Evolutionary conservation across 2,888 invertebrate species (phyloP).

Genomic region (Sphaerophoria taeniata): DNA sequence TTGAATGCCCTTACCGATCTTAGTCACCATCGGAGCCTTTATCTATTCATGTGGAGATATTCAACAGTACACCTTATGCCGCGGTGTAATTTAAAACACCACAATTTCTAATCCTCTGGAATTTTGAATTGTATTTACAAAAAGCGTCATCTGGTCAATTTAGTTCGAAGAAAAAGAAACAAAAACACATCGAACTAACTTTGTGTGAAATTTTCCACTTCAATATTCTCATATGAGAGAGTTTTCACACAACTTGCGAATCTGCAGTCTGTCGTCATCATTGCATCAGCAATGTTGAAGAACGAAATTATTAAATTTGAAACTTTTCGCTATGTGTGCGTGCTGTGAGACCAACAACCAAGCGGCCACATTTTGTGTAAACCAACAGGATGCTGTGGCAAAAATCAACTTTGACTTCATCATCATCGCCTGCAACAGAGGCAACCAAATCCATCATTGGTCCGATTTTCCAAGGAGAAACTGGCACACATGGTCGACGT

Average conservation of each 20-base stretch:
- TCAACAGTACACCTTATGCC: too few species aligned
- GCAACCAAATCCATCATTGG: conserved; percentile 44
- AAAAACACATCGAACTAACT: conserved; percentile 40
- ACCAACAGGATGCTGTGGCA: background rate
- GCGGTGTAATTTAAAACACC: too few species aligned
- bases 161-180: too few species aligned
- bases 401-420: conserved; percentile 50
- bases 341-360: background rate
- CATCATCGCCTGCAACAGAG: conserved; percentile 10
- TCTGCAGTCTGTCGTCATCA: conserved; percentile 47
- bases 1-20: too few species aligned
- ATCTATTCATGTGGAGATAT: too few species aligned
- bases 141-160: too few species aligned
- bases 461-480: conserved; percentile 52
- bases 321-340: conserved; percentile 36
- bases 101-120: too few species aligned
- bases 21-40: too few species aligned
- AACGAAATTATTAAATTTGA: conserved; percentile 46
- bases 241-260: conserved; percentile 36
- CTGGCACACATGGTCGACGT: conserved; percentile 25
- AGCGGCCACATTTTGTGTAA: background rate
- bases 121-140: too few species aligned
- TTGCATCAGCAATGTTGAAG: background rate
- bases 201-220: conserved; percentile 40
- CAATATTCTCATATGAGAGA: background rate